These are phyloP conservation scores for Gortyna flavago DNA, from an alignment of 2,888 invertebrate species.

Conservation along the genomic window DNA sequence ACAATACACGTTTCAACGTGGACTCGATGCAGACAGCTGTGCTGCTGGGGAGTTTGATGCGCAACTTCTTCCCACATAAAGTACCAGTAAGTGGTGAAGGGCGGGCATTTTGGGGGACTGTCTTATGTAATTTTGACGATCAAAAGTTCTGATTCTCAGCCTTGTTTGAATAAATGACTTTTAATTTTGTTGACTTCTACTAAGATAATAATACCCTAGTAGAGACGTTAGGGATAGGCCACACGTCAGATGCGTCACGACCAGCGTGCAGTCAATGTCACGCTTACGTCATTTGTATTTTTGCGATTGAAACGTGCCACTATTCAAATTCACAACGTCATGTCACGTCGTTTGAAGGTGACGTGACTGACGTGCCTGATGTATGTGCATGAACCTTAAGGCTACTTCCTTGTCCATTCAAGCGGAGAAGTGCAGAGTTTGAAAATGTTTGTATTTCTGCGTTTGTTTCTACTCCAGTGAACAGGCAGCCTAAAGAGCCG, in stretches of 20 bases:
- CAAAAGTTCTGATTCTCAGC: too few species aligned
- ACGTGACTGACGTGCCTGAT: not conserved
- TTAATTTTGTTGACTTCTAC: not conserved
- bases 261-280: not conserved
- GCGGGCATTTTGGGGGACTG: too few species aligned
- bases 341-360: not conserved
- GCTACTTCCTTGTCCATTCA: not conserved
- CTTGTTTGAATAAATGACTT: too few species aligned
- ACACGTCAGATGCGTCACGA: not conserved
- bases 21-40: too few species aligned
- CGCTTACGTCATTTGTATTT: not conserved
- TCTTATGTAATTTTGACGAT: too few species aligned
- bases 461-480: not conserved
- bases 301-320: not conserved
- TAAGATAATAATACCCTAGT: not conserved
- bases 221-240: not conserved
- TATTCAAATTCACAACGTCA: not conserved
- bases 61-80: too few species aligned
- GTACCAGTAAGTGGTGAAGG: too few species aligned
- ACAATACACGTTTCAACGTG: too few species aligned
- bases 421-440: not conserved
- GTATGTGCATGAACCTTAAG: not conserved
- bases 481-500: slow-evolving; percentile 25
- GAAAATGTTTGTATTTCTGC: not conserved
- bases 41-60: too few species aligned